A percentile compares a stretch with the other conserved stretches of the same genome.
phyloP scores from a whole-genome alignment of 2,113 vertebrate genomes.

The Heptranchias perlo region DNA sequence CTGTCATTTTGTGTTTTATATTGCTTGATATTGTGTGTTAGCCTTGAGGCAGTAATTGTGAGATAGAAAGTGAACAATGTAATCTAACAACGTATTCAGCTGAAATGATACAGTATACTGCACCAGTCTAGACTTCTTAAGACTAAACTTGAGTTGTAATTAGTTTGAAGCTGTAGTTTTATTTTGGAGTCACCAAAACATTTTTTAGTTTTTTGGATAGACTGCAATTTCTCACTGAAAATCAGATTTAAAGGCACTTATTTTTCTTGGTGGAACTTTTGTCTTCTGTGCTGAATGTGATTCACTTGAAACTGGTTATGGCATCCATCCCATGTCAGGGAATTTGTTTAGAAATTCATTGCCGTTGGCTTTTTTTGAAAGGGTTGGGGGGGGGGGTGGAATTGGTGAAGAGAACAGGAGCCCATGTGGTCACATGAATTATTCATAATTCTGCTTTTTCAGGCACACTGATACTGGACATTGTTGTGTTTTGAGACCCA shows the following conservation, averaged over 20 bases:
- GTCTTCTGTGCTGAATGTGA: background rate
- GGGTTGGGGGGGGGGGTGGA: too few relatives aligned
- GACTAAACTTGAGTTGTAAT: background rate
- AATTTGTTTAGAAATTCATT: conserved; percentile 26
- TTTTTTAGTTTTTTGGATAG: background rate
- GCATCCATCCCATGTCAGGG: background rate
- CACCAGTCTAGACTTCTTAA: background rate
- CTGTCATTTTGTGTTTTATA: background rate
- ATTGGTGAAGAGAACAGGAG: background rate
- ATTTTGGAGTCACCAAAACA: background rate
- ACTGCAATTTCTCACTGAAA: background rate
- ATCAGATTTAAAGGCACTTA: background rate
- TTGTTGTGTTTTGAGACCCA: conserved; percentile 9
- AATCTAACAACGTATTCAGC: background rate
- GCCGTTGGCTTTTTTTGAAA: background rate
- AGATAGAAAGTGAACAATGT: conserved; percentile 31
- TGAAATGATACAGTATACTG: conserved; percentile 11
- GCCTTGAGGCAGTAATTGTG: conserved; percentile 8
- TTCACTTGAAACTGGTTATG: background rate
- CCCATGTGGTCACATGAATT: conserved; percentile 11
- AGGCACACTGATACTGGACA: background rate
- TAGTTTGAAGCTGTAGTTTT: background rate
- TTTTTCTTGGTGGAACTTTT: background rate
- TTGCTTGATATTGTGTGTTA: background rate
- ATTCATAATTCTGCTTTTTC: conserved; percentile 1